phyloP scores from a whole-genome alignment of 2,113 vertebrate genomes.

The Nesoenas mayeri region DNA sequence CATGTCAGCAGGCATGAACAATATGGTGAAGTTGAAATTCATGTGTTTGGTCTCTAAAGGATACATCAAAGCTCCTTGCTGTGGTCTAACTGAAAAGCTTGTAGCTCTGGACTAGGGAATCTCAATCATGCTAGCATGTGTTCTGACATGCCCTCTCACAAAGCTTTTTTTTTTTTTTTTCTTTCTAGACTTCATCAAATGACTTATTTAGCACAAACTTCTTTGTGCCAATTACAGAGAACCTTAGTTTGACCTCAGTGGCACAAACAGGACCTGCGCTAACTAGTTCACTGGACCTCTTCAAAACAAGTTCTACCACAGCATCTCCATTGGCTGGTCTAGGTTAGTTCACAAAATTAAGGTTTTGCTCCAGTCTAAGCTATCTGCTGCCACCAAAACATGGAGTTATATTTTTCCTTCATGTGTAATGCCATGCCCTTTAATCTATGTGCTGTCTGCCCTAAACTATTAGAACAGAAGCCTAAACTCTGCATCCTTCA shows the following conservation, averaged over 20 bases:
- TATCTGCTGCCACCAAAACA: background rate
- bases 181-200: constrained; percentile 74
- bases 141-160: background rate
- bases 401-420: background rate
- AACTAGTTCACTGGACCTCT: constrained; percentile 73
- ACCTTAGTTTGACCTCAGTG: constrained; percentile 23
- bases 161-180: background rate
- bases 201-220: constrained; percentile 83
- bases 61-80: background rate
- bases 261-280: constrained; percentile 36
- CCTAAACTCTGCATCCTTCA: background rate
- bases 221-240: constrained; percentile 71
- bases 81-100: background rate
- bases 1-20: background rate
- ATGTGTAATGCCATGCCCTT: background rate
- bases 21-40: background rate
- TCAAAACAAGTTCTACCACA: constrained; percentile 67
- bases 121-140: background rate
- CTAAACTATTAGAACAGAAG: background rate
- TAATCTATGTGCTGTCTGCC: background rate
- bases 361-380: background rate
- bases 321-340: background rate
- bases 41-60: background rate
- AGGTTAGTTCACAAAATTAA: constrained; percentile 69
- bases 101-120: background rate